These are phyloP conservation scores for Andrena minutula DNA, from an alignment of 2,888 invertebrate genomes.

Conservation along the genomic window DNA sequence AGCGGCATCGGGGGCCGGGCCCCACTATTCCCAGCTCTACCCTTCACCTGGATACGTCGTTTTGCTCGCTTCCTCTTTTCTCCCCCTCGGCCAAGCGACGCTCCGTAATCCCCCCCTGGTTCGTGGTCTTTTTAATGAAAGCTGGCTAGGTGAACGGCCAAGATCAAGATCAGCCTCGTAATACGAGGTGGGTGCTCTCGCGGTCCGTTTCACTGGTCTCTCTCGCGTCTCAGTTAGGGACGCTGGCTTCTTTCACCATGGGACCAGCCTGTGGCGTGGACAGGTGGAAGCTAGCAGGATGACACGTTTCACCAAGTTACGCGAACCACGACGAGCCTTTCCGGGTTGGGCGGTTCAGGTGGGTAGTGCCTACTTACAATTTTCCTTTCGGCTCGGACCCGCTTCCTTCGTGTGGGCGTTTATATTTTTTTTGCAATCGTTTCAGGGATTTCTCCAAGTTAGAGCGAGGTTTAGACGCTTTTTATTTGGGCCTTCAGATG, in stretches of 20 bases:
- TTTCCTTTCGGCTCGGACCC: too few relatives aligned
- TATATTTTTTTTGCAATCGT: too few relatives aligned
- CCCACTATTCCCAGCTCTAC: conserved; percentile 34
- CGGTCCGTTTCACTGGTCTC: conserved; percentile 55
- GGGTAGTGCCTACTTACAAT: too few relatives aligned
- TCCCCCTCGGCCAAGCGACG: not conserved
- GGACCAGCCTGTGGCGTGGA: conserved; percentile 15
- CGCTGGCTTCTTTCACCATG: not conserved
- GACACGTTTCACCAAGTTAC: too few relatives aligned
- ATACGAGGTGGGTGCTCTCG: conserved; percentile 54
- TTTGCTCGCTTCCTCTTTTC: conserved; percentile 64
- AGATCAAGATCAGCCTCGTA: conserved; percentile 77
- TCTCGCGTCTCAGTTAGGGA: conserved; percentile 28
- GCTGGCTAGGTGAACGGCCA: conserved; percentile 72
- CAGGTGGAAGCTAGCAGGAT: too few relatives aligned
- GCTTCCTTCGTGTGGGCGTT: too few relatives aligned
- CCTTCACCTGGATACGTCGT: conserved; percentile 53
- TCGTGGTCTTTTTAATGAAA: conserved; percentile 68
- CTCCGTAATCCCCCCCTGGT: conserved; percentile 10
- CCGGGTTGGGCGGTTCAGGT: too few relatives aligned
- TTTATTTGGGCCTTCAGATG: too few relatives aligned
- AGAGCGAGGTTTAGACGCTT: too few relatives aligned
- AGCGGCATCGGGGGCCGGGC: conserved; percentile 6
- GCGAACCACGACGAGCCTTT: too few relatives aligned
- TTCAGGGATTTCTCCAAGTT: too few relatives aligned